phyloP scores from a whole-genome alignment of 2,797 vertebrate species.

The Florisuga fusca region DNA sequence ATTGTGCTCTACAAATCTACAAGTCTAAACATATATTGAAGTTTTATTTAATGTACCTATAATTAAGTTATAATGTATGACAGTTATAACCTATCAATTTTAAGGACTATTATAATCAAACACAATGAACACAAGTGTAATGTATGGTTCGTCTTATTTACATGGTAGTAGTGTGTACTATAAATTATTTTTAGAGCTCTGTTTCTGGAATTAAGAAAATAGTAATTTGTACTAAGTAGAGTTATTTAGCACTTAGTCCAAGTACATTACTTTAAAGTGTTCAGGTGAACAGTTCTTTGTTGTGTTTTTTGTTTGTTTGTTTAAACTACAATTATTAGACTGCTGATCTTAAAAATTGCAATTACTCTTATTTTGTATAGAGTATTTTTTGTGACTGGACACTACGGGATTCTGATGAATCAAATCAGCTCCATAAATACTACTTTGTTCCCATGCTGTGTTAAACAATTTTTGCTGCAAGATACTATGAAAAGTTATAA shows the following conservation, averaged over 20 bases:
- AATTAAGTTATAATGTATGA: neutral
- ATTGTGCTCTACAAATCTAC: neutral
- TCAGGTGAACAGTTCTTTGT: neutral
- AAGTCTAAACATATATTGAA: neutral
- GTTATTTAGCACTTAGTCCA: neutral
- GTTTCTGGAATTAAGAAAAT: neutral
- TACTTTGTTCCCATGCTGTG: neutral
- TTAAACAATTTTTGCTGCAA: conserved; percentile 60
- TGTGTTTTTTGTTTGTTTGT: neutral
- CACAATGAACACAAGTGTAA: neutral
- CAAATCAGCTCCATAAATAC: conserved; percentile 44
- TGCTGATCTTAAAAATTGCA: neutral
- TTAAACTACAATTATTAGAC: neutral
- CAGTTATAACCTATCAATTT: neutral
- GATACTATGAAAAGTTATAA: neutral
- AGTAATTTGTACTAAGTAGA: neutral
- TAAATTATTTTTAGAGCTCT: neutral
- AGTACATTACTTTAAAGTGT: neutral
- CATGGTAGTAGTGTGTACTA: neutral
- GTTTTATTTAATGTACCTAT: neutral
- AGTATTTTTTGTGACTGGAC: neutral
- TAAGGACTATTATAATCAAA: neutral
- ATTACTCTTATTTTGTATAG: neutral
- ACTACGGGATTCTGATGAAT: neutral
- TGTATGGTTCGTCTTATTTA: neutral